phyloP scores from a whole-genome alignment of 2,797 vertebrate genomes.

The Galagoides demidoff region DNA sequence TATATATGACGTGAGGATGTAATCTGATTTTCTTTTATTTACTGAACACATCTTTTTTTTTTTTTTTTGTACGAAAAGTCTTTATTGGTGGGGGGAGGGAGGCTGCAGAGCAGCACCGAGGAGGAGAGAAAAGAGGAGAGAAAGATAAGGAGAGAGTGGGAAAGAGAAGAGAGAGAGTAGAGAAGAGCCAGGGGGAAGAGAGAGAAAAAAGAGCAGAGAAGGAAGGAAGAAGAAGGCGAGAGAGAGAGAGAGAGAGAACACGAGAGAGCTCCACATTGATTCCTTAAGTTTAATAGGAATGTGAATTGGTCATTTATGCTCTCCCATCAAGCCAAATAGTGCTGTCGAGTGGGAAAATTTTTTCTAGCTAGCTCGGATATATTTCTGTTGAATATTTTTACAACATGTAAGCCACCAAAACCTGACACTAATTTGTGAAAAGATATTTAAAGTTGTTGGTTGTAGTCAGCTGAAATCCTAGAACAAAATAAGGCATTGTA shows the following conservation, averaged over 20 bases:
- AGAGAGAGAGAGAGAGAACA: no score
- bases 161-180: no score
- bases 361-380: slow-evolving; percentile 6
- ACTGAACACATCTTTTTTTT: no score
- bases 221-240: no score
- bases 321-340: neutral
- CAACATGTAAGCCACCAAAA: neutral
- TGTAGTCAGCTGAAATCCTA: neutral
- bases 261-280: neutral
- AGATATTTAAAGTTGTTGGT: neutral
- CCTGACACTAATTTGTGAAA: neutral
- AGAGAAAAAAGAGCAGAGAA: no score
- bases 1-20: neutral
- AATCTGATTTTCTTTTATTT: neutral
- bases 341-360: neutral
- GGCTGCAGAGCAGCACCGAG: no score
- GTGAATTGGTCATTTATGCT: neutral
- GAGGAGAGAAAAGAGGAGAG: no score
- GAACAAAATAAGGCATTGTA: neutral
- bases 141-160: no score
- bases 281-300: neutral
- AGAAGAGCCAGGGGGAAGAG: no score
- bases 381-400: slow-evolving; percentile 17
- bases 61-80: no score
- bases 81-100: no score